A percentile compares a stretch with the other conserved stretches of the same genome.
phyloP scores from a whole-genome alignment of 2,113 vertebrate genomes.

The Pleuronectes platessa region DNA sequence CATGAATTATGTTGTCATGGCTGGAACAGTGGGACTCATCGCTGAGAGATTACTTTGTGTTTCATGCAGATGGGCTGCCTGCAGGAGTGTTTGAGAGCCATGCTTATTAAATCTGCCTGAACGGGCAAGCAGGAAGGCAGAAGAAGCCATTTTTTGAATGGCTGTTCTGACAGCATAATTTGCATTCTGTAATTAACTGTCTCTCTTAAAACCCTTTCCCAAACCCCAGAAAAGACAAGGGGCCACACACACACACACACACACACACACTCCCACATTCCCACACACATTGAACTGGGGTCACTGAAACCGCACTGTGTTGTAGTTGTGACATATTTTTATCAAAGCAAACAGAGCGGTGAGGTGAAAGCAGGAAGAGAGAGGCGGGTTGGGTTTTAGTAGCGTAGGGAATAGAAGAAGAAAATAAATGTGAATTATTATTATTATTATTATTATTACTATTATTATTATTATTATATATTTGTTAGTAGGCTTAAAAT shows the following conservation, averaged over 20 bases:
- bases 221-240: background rate
- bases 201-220: slow-evolving; percentile 44
- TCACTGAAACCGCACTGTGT: slow-evolving; percentile 59
- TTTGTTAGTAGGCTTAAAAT: too few relatives aligned
- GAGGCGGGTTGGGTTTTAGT: background rate
- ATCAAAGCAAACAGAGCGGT: slow-evolving; percentile 55
- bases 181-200: slow-evolving; percentile 85
- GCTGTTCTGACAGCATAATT: slow-evolving; percentile 79
- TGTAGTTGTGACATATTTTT: slow-evolving; percentile 57
- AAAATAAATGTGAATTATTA: too few relatives aligned
- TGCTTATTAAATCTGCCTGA: slow-evolving; percentile 70
- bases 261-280: background rate
- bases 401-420: background rate
- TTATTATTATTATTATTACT: too few relatives aligned
- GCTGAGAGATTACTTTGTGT: slow-evolving; percentile 67
- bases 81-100: slow-evolving; percentile 59
- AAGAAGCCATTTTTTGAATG: slow-evolving; percentile 66
- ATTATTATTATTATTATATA: too few relatives aligned
- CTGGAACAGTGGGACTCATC: slow-evolving; percentile 49
- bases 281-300: slow-evolving; percentile 10
- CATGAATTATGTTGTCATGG: slow-evolving; percentile 72
- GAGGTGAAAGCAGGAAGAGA: background rate
- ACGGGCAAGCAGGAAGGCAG: slow-evolving; percentile 58
- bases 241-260: background rate
- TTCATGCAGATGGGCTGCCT: slow-evolving; percentile 61